Evolutionary conservation across 2,888 invertebrate genomes (phyloP).

Genomic region (Morpho achilles): DNA sequence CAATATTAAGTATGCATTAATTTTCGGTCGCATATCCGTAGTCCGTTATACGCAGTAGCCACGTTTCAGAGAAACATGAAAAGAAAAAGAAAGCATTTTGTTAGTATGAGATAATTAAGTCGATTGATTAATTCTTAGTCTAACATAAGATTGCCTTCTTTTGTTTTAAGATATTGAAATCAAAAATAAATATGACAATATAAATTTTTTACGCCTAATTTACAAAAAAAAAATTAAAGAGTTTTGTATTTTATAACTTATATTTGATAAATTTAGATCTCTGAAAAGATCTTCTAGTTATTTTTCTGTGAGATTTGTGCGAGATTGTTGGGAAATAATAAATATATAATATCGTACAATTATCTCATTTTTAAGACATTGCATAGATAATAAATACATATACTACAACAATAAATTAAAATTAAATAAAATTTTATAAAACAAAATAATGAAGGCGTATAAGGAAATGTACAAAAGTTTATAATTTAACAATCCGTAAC

Average conservation of each 20-base stretch:
- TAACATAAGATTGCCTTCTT: constrained; percentile 35
- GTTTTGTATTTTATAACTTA: too few relatives aligned
- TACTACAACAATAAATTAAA: constrained; percentile 6
- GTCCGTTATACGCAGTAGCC: constrained; percentile 60
- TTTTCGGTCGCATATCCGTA: constrained; percentile 52
- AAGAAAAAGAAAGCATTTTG: constrained; percentile 77
- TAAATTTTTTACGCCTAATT: too few relatives aligned
- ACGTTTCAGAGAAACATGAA: constrained; percentile 79
- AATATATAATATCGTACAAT: too few relatives aligned
- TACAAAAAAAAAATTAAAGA: too few relatives aligned
- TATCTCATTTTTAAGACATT: too few relatives aligned
- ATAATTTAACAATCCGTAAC: constrained; percentile 34
- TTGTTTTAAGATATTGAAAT: constrained; percentile 1
- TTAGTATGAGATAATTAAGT: constrained; percentile 69
- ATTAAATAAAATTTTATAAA: constrained; percentile 1
- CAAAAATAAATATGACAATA: too few relatives aligned
- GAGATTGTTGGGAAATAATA: too few relatives aligned
- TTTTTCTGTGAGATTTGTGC: too few relatives aligned
- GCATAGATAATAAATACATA: too few relatives aligned
- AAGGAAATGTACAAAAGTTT: constrained; percentile 21
- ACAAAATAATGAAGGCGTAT: constrained; percentile 14
- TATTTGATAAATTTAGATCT: too few relatives aligned
- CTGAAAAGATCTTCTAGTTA: too few relatives aligned
- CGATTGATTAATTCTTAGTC: constrained; percentile 32
- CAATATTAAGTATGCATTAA: constrained; percentile 44